Evolutionary conservation across 1,140 invertebrate species (phyloP).

Genomic region (Cherax quadricarinatus): DNA sequence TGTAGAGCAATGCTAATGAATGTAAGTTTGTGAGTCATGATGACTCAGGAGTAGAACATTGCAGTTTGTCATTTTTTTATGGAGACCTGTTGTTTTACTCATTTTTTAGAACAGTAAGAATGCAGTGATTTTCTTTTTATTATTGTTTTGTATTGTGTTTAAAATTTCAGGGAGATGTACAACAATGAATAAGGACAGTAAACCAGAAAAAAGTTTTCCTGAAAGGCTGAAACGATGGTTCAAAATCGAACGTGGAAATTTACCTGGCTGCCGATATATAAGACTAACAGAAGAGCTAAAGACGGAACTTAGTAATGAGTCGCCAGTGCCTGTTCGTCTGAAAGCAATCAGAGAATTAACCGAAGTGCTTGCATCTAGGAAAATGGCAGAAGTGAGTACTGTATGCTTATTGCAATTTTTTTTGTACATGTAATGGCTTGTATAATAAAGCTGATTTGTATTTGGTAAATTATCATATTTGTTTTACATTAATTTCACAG

Average conservation of each 20-base stretch:
- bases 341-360: conserved; percentile 54
- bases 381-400: conserved; percentile 43
- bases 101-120: too few species aligned
- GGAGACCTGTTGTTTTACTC: too few species aligned
- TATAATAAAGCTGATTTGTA: not conserved
- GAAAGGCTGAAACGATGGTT: conserved; percentile 60
- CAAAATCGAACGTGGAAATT: conserved; percentile 52
- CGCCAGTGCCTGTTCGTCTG: conserved; percentile 11
- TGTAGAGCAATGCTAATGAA: too few species aligned
- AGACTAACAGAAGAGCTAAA: conserved; percentile 45
- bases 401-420: not conserved
- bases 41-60: too few species aligned
- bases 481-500: not conserved
- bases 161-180: conserved; percentile 21
- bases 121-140: too few species aligned
- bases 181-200: conserved; percentile 54
- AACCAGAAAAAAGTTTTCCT: conserved; percentile 57
- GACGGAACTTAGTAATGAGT: conserved; percentile 38
- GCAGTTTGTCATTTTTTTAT: too few species aligned
- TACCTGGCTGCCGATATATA: conserved; percentile 42
- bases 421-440: not conserved
- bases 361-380: conserved; percentile 41
- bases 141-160: not conserved
- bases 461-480: not conserved
- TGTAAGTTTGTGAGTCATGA: too few species aligned